A percentile compares a stretch with the other conserved stretches of the same genome.
Evolutionary conservation across 2,888 invertebrate species (phyloP).

Genomic region (Chaetoderma sp.): DNA sequence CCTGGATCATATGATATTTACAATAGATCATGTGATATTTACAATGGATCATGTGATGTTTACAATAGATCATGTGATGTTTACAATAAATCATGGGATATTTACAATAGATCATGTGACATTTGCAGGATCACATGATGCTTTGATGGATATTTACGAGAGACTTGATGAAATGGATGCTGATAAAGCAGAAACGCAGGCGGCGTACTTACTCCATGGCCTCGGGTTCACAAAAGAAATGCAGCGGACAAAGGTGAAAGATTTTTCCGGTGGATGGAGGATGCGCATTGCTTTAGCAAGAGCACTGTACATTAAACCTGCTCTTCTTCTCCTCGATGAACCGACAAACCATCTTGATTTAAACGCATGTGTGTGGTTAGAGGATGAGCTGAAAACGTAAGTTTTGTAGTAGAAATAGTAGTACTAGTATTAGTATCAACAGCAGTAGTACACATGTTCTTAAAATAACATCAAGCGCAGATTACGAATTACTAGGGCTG

Average conservation of each 20-base stretch:
- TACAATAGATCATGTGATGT: no score
- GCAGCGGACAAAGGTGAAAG: slow-evolving; percentile 78
- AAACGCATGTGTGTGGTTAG: slow-evolving; percentile 99
- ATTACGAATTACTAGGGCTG: no score
- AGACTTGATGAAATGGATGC: slow-evolving; percentile 96
- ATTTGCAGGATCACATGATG: slow-evolving; percentile 94
- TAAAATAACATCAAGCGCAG: no score
- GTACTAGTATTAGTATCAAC: no score
- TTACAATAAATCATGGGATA: no score
- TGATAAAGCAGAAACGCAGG: slow-evolving; percentile 93
- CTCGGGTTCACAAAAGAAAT: slow-evolving; percentile 87
- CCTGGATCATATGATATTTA: no score
- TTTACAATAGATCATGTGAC: no score
- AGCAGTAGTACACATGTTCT: no score
- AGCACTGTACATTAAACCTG: slow-evolving; percentile 73
- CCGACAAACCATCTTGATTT: slow-evolving; percentile 77
- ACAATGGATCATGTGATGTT: no score
- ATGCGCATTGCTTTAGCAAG: slow-evolving; percentile 76
- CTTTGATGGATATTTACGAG: slow-evolving; percentile 97
- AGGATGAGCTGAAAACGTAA: slow-evolving; percentile 93
- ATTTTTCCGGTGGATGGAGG: slow-evolving; percentile 74
- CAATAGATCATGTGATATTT: no score
- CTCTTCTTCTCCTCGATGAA: slow-evolving; percentile 75
- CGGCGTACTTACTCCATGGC: slow-evolving; percentile 95
- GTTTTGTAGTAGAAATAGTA: no score